phyloP scores from a whole-genome alignment of 2,888 invertebrate genomes.

The Sarcophaga variegata region DNA sequence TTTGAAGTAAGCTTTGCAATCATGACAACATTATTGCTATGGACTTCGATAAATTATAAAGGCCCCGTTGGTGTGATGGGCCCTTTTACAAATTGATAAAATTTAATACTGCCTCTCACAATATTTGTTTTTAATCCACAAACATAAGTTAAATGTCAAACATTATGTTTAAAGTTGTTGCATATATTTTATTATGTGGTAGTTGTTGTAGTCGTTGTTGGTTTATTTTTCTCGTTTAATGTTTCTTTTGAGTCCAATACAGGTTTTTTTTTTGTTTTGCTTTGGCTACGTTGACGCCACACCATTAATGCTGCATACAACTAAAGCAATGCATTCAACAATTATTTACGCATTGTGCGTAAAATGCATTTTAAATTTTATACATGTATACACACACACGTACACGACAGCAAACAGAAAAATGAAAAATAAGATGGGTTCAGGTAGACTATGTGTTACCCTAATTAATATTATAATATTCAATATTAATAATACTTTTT shows the following conservation, averaged over 20 bases:
- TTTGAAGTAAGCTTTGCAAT: no score
- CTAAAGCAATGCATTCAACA: conserved; percentile 62
- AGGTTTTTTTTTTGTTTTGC: conserved; percentile 52
- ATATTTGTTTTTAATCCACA: neutral
- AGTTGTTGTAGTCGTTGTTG: neutral
- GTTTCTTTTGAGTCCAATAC: conserved; percentile 41
- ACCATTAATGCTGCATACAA: conserved; percentile 60
- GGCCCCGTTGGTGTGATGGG: neutral
- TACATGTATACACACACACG: no score
- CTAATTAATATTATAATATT: no score
- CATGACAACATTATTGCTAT: no score
- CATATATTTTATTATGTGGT: neutral
- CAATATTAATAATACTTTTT: no score
- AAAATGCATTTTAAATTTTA: conserved; percentile 60
- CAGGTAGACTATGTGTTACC: no score
- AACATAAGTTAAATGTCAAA: conserved; percentile 41
- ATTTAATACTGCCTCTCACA: neutral
- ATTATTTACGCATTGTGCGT: conserved; percentile 76
- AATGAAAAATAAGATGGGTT: conserved; percentile 36
- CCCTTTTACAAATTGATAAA: neutral
- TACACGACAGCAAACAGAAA: conserved; percentile 39
- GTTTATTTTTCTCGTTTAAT: conserved; percentile 13
- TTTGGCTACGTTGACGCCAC: conserved; percentile 22
- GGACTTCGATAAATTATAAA: no score
- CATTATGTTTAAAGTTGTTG: neutral